Percentiles rank a stretch among this genome's conserved stretches.
phyloP scores from a whole-genome alignment of 2,797 vertebrate genomes.

The Dicrostonyx torquatus region DNA sequence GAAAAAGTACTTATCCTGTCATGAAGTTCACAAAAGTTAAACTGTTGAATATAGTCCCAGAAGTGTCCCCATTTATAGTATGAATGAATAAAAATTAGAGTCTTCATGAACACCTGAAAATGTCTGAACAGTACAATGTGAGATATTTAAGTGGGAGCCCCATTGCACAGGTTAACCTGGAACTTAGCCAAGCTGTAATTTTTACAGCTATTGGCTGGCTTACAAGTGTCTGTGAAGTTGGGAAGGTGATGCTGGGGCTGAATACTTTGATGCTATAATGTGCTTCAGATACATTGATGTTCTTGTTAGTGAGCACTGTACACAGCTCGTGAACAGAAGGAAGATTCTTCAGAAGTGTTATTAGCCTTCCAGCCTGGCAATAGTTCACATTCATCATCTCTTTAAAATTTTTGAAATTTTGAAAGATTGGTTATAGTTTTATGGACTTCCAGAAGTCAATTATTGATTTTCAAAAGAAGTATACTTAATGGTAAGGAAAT shows the following conservation, averaged over 20 bases:
- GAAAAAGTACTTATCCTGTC: not conserved
- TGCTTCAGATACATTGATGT: slow-evolving; percentile 15
- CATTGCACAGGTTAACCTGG: not conserved
- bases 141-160: slow-evolving; percentile 24
- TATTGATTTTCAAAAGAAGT: slow-evolving; percentile 24
- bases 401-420: slow-evolving; percentile 70
- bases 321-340: slow-evolving; percentile 2
- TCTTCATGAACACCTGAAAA: slow-evolving; percentile 45
- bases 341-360: slow-evolving; percentile 45
- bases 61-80: not conserved
- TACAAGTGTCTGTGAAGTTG: not conserved
- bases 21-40: not conserved
- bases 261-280: slow-evolving; percentile 23
- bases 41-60: not conserved
- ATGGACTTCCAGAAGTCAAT: slow-evolving; percentile 36
- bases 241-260: not conserved
- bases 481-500: slow-evolving; percentile 56
- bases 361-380: slow-evolving; percentile 32
- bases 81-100: not conserved
- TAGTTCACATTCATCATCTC: slow-evolving; percentile 48
- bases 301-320: slow-evolving; percentile 49
- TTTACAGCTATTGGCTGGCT: not conserved
- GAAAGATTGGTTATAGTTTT: slow-evolving; percentile 58
- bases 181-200: not conserved
- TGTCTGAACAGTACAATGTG: not conserved